phyloP scores from a whole-genome alignment of 2,113 vertebrate species.

The Oreotragus oreotragus region DNA sequence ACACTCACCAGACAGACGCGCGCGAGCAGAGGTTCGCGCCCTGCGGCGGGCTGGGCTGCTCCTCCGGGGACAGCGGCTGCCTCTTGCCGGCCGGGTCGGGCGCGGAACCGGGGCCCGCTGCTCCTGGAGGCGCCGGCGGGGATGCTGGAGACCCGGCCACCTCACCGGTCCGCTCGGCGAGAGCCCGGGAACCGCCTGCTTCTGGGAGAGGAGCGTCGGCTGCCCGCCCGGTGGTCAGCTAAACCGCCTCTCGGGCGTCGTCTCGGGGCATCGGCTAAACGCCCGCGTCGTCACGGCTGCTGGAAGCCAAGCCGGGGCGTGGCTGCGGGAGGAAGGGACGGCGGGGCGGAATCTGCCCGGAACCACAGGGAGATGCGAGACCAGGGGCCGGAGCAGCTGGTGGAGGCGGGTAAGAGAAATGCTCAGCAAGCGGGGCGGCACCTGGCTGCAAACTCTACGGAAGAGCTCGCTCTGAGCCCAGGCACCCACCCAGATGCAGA shows the following conservation, averaged over 20 bases:
- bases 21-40: conserved; percentile 80
- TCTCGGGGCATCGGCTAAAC: background rate
- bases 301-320: fast-evolving
- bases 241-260: background rate
- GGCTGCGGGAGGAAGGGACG: background rate
- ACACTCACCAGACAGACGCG: conserved; percentile 82
- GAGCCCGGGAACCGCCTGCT: conserved; percentile 35
- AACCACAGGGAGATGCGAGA: background rate
- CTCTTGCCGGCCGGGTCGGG: conserved; percentile 33
- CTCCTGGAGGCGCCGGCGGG: background rate
- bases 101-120: background rate
- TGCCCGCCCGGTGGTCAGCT: conserved; percentile 3
- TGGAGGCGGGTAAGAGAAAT: background rate
- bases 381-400: fast-evolving
- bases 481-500: background rate
- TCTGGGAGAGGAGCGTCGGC: conserved; percentile 36
- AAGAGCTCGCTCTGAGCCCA: fast-evolving
- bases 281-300: background rate
- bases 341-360: background rate
- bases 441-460: background rate
- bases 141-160: background rate
- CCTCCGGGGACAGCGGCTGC: conserved; percentile 65
- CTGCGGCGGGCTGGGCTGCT: conserved; percentile 78
- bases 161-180: background rate
- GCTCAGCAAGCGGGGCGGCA: fast-evolving